Base-by-base conservation (phyloP, 2,888 invertebrate species). In the Athrips mouffetella region DNA sequence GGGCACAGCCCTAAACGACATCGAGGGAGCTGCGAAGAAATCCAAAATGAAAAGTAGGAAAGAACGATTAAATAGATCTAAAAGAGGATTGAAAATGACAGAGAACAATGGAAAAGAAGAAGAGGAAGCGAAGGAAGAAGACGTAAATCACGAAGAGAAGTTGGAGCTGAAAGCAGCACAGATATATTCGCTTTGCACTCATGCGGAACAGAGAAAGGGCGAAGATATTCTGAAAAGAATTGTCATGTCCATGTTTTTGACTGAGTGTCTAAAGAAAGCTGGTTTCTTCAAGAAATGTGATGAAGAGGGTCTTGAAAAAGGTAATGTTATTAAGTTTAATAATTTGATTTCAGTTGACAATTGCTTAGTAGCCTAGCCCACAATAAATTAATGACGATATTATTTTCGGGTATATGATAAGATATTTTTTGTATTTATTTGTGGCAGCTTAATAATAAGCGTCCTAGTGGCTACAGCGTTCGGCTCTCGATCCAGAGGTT, bases 231-330 rank as follows among this genome's bases (percentile, higher is more conserved):
- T 96, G 16, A 93, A 94, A 60, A 90, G 96, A 45, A 89, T 94
- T 2, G 73, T 95, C 3, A 95, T 96, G 94, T 91, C 94, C 0
- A 88, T 92, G 30, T 95, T 96, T 62, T 81, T 96, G 0, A 81
- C 94, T 37, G 90, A 93, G 51, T 92, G 93, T 61, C 78, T 96
- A 31, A 93, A 93, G 64, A 91, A 91, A 62, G 83, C 90, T 3
- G 90, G 90, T 1, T 95, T 92, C 75, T 94, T 94, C 64, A 78
- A 74, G 44, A 73, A 70, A 11, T 76, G 78, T 33, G 30, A 45
- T 37, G 18, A 27, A 44, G 45, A 31, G 35, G 30, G 23, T 18
- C 7, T 30, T 20, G 18, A 40, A 16, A 47, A 33, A 47, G 47
- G 47, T 49, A 39, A 39, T 25, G 7, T 29, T 8, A 44, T 15